phyloP scores from a whole-genome alignment of 2,888 invertebrate species.

The Agelastica alni region DNA sequence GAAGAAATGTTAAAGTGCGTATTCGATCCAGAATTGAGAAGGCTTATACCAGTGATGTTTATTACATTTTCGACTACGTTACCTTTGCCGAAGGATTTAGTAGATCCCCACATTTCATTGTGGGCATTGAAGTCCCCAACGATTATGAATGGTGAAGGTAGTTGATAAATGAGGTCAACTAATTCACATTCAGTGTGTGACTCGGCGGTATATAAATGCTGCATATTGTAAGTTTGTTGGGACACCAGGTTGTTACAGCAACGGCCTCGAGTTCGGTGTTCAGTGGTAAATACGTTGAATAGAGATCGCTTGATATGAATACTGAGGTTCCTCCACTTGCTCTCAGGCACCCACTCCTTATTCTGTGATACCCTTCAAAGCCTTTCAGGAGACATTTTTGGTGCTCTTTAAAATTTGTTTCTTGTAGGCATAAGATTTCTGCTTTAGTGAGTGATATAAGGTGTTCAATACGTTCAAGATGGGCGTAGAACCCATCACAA shows the following conservation, averaged over 20 bases:
- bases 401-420: conserved; percentile 25
- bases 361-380: conserved; percentile 19
- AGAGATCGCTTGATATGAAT: conserved; percentile 14
- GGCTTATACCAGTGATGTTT: background rate
- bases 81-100: background rate
- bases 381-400: conserved; percentile 23
- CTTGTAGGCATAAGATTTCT: no score
- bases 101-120: conserved; percentile 14
- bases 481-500: conserved; percentile 22
- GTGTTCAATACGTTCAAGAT: no score
- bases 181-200: background rate
- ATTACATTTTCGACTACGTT: background rate
- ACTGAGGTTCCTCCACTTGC: conserved; percentile 23
- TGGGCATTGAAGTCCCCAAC: conserved; percentile 23
- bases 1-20: conserved; percentile 18
- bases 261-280: conserved; percentile 24
- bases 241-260: conserved; percentile 20
- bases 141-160: conserved; percentile 21
- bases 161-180: conserved; percentile 10
- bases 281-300: conserved; percentile 15
- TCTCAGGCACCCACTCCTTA: conserved; percentile 7
- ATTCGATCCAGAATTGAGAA: background rate
- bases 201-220: conserved; percentile 17
- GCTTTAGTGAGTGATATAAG: no score
- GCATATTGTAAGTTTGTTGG: conserved; percentile 24